Evolutionary conservation across 2,888 invertebrate species (phyloP), one percentile per base, ranked within the genome.

Genomic region (Mycalesis mineus): DNA sequence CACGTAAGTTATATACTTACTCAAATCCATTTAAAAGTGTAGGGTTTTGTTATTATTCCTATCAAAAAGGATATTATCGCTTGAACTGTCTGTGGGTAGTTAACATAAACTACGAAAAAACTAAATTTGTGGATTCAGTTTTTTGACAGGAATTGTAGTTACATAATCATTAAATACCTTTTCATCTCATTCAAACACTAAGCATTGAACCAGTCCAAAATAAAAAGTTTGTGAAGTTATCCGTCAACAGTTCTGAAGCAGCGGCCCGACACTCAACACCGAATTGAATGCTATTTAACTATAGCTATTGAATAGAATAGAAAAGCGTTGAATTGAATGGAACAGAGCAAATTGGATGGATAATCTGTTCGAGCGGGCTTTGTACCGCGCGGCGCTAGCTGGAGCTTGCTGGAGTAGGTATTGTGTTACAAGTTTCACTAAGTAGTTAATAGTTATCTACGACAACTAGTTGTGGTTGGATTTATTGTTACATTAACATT

Each of bases 301-400:
- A 63, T 67, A 65, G 58, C 22, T 22, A 63, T 67, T 65, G 58
- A 60, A 62, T 51, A 28, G 50, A 36, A 31, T 15, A 15, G 17
- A 33, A 50, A 29, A 54, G 57, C 56, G 63, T 62, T 55, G 70
- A 69, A 66, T 72, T 68, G 70, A 70, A 74, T 75, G 72, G 76
- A 74, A 77, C 75, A 75, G 75, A 71, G 74, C 72, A 79, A 84
- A 84, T 82, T 81, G 77, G 74, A 72, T 68, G 82, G 74, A 74
- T 83, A 77, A 82, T 80, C 80, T 68, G 77, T 67, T 70, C 75
- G 71, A 69, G 71, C 71, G 66, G 66, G 69, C 73, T 74, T 74
- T 74, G 68, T 70, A 45, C 44, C 52, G 33, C 41, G 70, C 70
- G 68, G 73, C 72, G 77, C 73, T 72, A 73, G 72, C 63, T 57